Evolutionary conservation across 2,888 invertebrate genomes (phyloP).

Genomic region (Hecatera dysodea): DNA sequence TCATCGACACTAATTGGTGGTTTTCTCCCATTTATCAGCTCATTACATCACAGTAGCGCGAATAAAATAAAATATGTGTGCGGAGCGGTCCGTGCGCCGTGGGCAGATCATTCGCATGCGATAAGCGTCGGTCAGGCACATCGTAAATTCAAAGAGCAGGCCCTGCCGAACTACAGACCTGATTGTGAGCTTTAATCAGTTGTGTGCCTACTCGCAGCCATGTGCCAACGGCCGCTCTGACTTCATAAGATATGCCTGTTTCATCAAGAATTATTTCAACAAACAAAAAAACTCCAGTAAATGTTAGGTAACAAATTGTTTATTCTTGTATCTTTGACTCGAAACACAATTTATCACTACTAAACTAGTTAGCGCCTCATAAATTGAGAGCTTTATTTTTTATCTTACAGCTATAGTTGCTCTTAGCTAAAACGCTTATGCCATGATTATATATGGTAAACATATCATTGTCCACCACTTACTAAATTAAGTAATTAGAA

Average conservation of each 20-base stretch:
- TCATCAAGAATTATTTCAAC: conserved; percentile 23
- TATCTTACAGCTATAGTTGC: conserved; percentile 36
- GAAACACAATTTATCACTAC: conserved; percentile 48
- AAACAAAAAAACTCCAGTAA: conserved; percentile 37
- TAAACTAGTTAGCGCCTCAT: conserved; percentile 55
- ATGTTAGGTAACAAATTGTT: conserved; percentile 45
- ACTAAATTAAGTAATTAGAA: conserved; percentile 54
- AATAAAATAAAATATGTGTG: conserved; percentile 91
- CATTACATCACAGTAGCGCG: conserved; percentile 91
- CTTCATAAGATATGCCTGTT: conserved; percentile 55
- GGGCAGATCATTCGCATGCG: conserved; percentile 91
- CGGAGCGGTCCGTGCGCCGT: conserved; percentile 89
- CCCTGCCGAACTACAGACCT: conserved; percentile 89
- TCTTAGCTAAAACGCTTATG: conserved; percentile 53
- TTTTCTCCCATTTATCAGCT: conserved; percentile 91
- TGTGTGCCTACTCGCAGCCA: conserved; percentile 79
- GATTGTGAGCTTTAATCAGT: conserved; percentile 89
- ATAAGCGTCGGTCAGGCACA: conserved; percentile 90
- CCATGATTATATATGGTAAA: conserved; percentile 43
- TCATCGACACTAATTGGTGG: conserved; percentile 91
- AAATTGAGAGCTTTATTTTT: conserved; percentile 54
- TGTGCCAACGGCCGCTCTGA: conserved; percentile 48
- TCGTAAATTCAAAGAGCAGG: conserved; percentile 90
- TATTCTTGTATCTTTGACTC: conserved; percentile 44
- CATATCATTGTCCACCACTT: conserved; percentile 40